Conservation (phyloP, 2,113 vertebrate species). For the Xyrauchen texanus region DNA sequence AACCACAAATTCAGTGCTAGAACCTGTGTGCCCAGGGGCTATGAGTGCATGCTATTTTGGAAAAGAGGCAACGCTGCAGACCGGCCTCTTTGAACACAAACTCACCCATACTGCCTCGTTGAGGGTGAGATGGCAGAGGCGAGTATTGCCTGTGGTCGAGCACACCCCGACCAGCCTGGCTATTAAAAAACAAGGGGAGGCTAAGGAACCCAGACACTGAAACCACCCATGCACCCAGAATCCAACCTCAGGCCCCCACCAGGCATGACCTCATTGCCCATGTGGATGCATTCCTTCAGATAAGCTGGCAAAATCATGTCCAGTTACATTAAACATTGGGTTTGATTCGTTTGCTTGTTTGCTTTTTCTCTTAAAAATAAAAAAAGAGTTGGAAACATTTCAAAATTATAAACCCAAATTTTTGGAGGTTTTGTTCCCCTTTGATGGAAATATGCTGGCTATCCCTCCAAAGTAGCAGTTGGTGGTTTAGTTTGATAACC, state of each 20-base stretch:
- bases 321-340: slow-evolving; percentile 9
- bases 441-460: slow-evolving; percentile 3
- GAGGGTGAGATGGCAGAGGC: slow-evolving; percentile 69
- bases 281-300: slow-evolving; percentile 49
- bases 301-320: slow-evolving; percentile 49
- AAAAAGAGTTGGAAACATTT: not conserved
- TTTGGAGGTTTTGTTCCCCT: not conserved
- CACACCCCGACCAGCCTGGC: slow-evolving; percentile 73
- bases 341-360: slow-evolving; percentile 55
- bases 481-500: slow-evolving; percentile 13
- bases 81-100: slow-evolving; percentile 66
- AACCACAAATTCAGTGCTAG: slow-evolving; percentile 36
- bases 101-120: slow-evolving; percentile 61
- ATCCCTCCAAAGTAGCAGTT: not conserved
- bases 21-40: slow-evolving; percentile 42
- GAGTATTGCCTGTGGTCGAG: slow-evolving; percentile 74
- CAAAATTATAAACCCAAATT: not conserved
- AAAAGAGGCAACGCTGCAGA: slow-evolving; percentile 62
- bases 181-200: slow-evolving; percentile 76
- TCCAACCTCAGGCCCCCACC: slow-evolving; percentile 53
- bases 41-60: slow-evolving; percentile 68
- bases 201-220: slow-evolving; percentile 71
- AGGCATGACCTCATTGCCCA: slow-evolving; percentile 59
- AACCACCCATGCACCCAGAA: slow-evolving; percentile 67
- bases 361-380: slow-evolving; percentile 28